Percentiles rank a stretch among this genome's conserved stretches.
Conservation (phyloP, 2,113 vertebrate genomes). For the Alethe diademata region DNA sequence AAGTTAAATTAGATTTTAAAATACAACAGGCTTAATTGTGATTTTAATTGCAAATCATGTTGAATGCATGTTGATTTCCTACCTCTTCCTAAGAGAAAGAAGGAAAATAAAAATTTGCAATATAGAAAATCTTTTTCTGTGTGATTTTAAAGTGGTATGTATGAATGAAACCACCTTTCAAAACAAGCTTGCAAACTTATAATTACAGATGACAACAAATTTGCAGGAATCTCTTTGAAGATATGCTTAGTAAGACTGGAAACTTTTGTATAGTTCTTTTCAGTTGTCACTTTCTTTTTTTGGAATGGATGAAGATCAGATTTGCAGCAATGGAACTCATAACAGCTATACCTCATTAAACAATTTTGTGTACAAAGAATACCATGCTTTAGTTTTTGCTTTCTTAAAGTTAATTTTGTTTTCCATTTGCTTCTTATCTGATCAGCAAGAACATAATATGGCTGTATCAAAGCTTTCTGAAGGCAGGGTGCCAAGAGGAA, state of each 20-base stretch:
- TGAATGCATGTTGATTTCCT: not conserved
- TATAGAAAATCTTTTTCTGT: not conserved
- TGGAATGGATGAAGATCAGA: not conserved
- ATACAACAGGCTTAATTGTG: not conserved
- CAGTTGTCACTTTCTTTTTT: not conserved
- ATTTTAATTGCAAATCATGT: not conserved
- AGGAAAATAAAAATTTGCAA: not conserved
- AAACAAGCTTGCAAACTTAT: not conserved
- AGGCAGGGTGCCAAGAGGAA: not conserved
- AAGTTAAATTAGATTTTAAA: conserved; percentile 11
- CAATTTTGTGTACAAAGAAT: not conserved
- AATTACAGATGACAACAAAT: not conserved
- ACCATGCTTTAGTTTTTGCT: not conserved
- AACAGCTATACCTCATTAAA: not conserved
- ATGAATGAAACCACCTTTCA: not conserved
- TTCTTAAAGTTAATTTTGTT: not conserved
- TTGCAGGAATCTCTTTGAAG: not conserved
- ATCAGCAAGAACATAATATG: not conserved
- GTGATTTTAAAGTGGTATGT: not conserved
- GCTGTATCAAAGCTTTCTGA: not conserved
- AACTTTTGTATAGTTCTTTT: not conserved
- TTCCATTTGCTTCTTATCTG: not conserved
- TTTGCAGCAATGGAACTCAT: not conserved
- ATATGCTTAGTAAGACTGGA: not conserved
- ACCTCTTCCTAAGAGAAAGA: not conserved